A percentile compares a stretch with the other conserved stretches of the same genome.
Conservation (phyloP, 2,888 invertebrate species). For the Nomada ruficornis region DNA sequence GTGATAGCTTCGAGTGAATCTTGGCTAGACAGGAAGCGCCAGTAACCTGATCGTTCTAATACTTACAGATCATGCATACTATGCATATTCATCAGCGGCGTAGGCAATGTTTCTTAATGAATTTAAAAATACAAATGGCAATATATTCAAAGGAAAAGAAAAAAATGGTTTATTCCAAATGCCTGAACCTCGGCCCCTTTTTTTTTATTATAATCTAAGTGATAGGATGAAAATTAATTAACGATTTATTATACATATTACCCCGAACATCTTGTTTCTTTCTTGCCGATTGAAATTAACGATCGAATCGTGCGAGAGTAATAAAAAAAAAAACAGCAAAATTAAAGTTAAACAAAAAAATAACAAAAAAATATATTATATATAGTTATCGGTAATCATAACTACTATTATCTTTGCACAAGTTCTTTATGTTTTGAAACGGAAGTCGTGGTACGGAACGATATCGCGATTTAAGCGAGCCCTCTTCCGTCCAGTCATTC, state of each 20-base stretch:
- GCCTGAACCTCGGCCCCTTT: conserved; percentile 65
- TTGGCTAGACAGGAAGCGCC: conserved; percentile 35
- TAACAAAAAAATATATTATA: background rate
- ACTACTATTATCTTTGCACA: conserved; percentile 7
- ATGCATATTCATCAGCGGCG: conserved; percentile 20
- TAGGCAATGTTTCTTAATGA: conserved; percentile 23
- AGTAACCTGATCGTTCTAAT: conserved; percentile 29
- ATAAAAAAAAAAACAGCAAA: background rate
- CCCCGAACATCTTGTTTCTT: conserved; percentile 16
- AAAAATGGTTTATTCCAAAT: conserved; percentile 8
- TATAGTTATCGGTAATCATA: background rate
- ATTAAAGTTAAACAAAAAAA: background rate
- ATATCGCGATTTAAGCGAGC: conserved; percentile 71
- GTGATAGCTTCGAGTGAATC: conserved; percentile 32
- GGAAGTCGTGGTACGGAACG: conserved; percentile 67
- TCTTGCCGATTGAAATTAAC: conserved; percentile 4
- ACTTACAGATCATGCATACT: conserved; percentile 1
- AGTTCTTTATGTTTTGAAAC: conserved; percentile 35
- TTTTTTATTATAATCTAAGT: conserved; percentile 34
- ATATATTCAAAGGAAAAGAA: background rate
- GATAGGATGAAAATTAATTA: background rate
- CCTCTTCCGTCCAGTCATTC: conserved; percentile 78
- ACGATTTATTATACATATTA: conserved; percentile 26
- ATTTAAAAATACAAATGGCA: conserved; percentile 29
- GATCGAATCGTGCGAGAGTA: background rate